These are phyloP conservation scores for Tragelaphus oryx DNA, from an alignment of 2,797 vertebrate species.

Conservation along the genomic window DNA sequence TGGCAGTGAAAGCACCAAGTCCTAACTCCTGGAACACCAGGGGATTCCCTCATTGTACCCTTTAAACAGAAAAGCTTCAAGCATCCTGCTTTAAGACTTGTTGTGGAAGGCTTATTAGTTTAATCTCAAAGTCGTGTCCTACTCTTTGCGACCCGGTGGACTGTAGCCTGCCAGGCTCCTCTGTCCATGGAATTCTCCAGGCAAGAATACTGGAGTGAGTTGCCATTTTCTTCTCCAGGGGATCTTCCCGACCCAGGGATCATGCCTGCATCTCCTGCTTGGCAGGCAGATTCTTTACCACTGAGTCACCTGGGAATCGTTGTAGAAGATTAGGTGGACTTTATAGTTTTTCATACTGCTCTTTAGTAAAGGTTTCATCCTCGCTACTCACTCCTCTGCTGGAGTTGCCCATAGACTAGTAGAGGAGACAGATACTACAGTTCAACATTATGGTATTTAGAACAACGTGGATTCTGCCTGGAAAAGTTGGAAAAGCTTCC, in stretches of 20 bases:
- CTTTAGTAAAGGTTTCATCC: background rate
- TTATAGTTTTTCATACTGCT: background rate
- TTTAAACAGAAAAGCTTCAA: conserved; percentile 6
- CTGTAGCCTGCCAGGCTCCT: background rate
- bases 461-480: background rate
- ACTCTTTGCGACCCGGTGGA: background rate
- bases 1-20: background rate
- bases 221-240: background rate
- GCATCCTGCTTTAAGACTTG: background rate
- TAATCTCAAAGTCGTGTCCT: background rate
- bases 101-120: background rate
- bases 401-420: background rate
- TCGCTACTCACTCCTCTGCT: background rate
- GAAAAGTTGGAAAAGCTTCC: background rate
- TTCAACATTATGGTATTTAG: background rate
- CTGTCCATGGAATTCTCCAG: background rate
- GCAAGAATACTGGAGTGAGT: background rate
- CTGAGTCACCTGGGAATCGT: background rate
- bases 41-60: background rate
- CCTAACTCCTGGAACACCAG: background rate
- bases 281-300: background rate
- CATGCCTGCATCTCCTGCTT: background rate
- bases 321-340: background rate
- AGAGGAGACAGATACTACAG: background rate
- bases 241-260: background rate